Percentiles rank a stretch among this genome's conserved stretches.
These are phyloP conservation scores for Drosophila paulistorum DNA, from an alignment of 1,140 invertebrate genomes.

Conservation along the genomic window DNA sequence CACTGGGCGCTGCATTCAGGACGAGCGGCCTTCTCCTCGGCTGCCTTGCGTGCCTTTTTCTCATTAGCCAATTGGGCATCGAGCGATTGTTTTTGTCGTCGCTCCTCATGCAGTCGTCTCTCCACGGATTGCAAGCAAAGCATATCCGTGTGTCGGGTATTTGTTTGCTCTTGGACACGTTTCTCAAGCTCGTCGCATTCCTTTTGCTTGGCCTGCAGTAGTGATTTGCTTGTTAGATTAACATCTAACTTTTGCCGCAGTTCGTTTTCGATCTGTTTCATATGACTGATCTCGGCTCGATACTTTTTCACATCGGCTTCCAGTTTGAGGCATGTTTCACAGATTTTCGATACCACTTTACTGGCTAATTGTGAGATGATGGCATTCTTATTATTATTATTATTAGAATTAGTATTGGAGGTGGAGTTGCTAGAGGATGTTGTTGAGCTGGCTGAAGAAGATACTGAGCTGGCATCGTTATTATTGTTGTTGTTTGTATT, in stretches of 20 bases:
- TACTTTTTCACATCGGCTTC: constrained; percentile 91
- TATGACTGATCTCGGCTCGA: constrained; percentile 90
- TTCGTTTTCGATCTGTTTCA: constrained; percentile 92
- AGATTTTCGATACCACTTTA: constrained; percentile 81
- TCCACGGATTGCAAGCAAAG: constrained; percentile 90
- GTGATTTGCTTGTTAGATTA: constrained; percentile 78
- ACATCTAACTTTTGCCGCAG: constrained; percentile 89
- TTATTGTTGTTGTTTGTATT: constrained; percentile 51
- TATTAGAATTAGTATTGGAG: not conserved
- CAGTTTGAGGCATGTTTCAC: constrained; percentile 83
- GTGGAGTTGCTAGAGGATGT: constrained; percentile 47
- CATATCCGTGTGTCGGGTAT: constrained; percentile 90
- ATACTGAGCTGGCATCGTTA: constrained; percentile 71
- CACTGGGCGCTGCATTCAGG: constrained; percentile 91
- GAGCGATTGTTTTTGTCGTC: constrained; percentile 88
- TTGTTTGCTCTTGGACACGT: constrained; percentile 88
- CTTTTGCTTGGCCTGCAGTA: constrained; percentile 82
- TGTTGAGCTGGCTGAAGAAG: constrained; percentile 71
- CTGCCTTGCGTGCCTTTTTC: constrained; percentile 88
- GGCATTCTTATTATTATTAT: constrained; percentile 38
- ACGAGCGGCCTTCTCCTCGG: constrained; percentile 86
- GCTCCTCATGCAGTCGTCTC: constrained; percentile 92
- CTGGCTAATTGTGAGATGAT: constrained; percentile 79
- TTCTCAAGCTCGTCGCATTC: constrained; percentile 82
- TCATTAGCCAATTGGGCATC: constrained; percentile 92